Evolutionary conservation across 2,888 invertebrate species (phyloP).

Genomic region (Drosophila pegasa): DNA sequence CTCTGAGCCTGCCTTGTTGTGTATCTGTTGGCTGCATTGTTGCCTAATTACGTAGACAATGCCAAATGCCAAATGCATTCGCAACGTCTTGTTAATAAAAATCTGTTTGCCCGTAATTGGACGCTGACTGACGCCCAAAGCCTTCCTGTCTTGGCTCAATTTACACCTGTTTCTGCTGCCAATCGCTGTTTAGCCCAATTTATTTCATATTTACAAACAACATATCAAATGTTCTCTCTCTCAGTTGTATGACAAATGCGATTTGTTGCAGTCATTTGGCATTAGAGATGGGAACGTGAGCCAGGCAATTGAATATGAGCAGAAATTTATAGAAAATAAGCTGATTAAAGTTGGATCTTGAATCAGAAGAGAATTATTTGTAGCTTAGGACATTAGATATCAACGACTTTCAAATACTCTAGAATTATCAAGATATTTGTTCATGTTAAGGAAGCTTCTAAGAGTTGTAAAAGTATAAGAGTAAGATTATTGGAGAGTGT

Average conservation of each 20-base stretch:
- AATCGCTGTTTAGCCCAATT: constrained; percentile 67
- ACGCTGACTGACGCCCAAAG: constrained; percentile 50
- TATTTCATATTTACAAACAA: constrained; percentile 35
- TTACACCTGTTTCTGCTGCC: constrained; percentile 71
- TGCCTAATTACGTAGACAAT: constrained; percentile 74
- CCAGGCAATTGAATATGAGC: neutral
- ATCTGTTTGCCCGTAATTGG: constrained; percentile 62
- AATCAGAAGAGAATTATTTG: neutral
- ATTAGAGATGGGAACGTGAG: constrained; percentile 16
- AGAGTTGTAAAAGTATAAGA: no score
- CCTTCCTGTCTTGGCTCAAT: constrained; percentile 69
- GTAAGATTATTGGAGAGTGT: no score
- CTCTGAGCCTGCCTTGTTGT: constrained; percentile 5
- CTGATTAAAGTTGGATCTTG: neutral
- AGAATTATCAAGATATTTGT: neutral
- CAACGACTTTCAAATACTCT: neutral
- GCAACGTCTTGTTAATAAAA: constrained; percentile 64
- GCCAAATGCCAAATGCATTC: constrained; percentile 68
- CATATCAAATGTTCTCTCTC: constrained; percentile 40
- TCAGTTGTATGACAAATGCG: constrained; percentile 27
- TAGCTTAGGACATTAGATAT: no score
- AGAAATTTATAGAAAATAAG: neutral
- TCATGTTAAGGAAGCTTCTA: no score
- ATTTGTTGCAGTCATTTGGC: constrained; percentile 33
- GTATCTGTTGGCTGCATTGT: constrained; percentile 50